Conservation (phyloP, 2,797 vertebrate species). For the Sebastes minor region DNA sequence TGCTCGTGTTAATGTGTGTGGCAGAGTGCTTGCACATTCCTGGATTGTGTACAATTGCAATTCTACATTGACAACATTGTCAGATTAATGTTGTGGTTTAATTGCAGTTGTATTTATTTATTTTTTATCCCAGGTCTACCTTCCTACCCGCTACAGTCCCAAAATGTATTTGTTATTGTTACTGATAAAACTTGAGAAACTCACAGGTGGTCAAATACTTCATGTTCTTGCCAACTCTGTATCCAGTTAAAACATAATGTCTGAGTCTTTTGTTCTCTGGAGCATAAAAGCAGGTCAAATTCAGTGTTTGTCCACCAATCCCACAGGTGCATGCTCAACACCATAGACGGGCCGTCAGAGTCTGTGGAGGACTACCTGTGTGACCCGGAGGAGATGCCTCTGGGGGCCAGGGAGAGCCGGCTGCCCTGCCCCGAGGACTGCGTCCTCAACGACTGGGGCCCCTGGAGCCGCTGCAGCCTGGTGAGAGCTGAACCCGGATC, state of each 20-base stretch:
- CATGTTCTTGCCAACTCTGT: background rate
- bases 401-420: conserved; percentile 91
- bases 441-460: conserved; percentile 93
- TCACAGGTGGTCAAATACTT: background rate
- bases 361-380: conserved; percentile 95
- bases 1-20: too few relatives aligned
- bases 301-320: background rate
- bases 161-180: too few relatives aligned
- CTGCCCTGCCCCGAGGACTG: conserved; percentile 96
- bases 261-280: background rate
- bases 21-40: too few relatives aligned
- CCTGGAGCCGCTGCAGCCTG: conserved; percentile 91
- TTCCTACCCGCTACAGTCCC: too few relatives aligned
- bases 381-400: conserved; percentile 96
- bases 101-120: too few relatives aligned
- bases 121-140: too few relatives aligned
- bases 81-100: too few relatives aligned
- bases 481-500: conserved; percentile 79
- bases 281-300: conserved; percentile 1
- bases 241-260: background rate
- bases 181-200: background rate
- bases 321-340: conserved; percentile 96
- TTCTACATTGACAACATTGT: too few relatives aligned
- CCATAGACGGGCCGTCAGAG: conserved; percentile 93
- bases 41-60: too few relatives aligned